Conservation (phyloP, 2,888 invertebrate genomes). For the Latrodectus hesperus region DNA sequence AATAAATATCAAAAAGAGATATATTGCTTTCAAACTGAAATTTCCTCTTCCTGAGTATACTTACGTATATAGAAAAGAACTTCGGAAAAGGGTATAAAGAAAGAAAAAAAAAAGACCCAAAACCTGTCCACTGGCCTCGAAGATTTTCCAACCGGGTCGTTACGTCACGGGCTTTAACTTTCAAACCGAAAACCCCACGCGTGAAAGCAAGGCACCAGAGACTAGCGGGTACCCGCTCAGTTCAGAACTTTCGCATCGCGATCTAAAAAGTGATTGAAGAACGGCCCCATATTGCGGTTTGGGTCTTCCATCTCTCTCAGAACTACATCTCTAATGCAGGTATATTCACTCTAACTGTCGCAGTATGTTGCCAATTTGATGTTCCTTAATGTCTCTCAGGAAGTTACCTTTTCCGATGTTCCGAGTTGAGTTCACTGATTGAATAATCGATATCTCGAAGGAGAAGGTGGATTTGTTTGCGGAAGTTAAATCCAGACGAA, state of each 20-base stretch:
- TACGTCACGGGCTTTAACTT: constrained; percentile 43
- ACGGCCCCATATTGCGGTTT: neutral
- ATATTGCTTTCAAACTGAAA: too few species aligned
- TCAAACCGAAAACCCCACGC: constrained; percentile 8
- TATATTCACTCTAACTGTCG: neutral
- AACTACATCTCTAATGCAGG: neutral
- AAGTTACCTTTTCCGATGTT: constrained; percentile 13
- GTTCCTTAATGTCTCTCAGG: constrained; percentile 3
- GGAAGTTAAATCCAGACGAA: constrained; percentile 24
- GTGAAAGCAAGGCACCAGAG: neutral
- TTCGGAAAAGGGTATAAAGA: neutral
- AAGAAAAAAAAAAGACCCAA: constrained; percentile 21
- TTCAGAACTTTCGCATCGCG: neutral
- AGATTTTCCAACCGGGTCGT: constrained; percentile 64
- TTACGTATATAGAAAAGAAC: too few species aligned
- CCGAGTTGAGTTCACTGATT: constrained; percentile 44
- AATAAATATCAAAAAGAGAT: too few species aligned
- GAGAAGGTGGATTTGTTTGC: constrained; percentile 29
- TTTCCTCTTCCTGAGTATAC: too few species aligned
- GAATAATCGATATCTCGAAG: constrained; percentile 19
- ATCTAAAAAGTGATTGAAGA: neutral
- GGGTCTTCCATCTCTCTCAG: neutral
- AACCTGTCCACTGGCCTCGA: constrained; percentile 68
- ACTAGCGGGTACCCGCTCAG: neutral
- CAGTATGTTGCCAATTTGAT: constrained; percentile 1